Conservation (phyloP, 2,888 invertebrate species). For the Yponomeuta plumbellus region DNA sequence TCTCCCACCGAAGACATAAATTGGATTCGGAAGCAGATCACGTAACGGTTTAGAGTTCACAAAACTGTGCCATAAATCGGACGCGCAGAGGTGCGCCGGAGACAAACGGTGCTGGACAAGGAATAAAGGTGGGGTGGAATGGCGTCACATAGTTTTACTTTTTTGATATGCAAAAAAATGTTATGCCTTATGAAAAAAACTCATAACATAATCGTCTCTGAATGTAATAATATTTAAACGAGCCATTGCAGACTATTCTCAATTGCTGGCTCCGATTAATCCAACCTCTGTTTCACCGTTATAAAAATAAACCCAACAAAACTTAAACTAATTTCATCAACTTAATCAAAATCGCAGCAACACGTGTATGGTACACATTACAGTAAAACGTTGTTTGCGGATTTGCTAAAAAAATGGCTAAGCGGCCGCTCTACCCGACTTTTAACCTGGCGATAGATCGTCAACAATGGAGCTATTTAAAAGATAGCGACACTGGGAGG, state of each 20-base stretch:
- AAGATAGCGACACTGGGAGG: slow-evolving; percentile 38
- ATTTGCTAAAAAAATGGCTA: not conserved
- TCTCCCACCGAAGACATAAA: slow-evolving; percentile 73
- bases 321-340: no score
- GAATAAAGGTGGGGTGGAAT: slow-evolving; percentile 30
- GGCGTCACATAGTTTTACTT: not conserved
- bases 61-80: slow-evolving; percentile 76
- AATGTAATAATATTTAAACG: no score
- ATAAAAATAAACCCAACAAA: no score
- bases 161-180: no score
- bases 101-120: slow-evolving; percentile 67
- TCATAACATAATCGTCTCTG: no score
- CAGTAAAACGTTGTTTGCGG: not conserved
- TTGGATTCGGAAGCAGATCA: slow-evolving; percentile 76
- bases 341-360: no score
- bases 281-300: no score
- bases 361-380: not conserved
- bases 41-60: slow-evolving; percentile 77
- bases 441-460: slow-evolving; percentile 35
- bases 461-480: slow-evolving; percentile 49
- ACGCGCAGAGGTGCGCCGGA: slow-evolving; percentile 73
- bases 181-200: no score
- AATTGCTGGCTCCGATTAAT: no score
- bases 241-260: no score
- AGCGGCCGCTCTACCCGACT: not conserved